These are phyloP conservation scores for Melieria picta DNA, from an alignment of 2,888 invertebrate genomes.

Conservation along the genomic window DNA sequence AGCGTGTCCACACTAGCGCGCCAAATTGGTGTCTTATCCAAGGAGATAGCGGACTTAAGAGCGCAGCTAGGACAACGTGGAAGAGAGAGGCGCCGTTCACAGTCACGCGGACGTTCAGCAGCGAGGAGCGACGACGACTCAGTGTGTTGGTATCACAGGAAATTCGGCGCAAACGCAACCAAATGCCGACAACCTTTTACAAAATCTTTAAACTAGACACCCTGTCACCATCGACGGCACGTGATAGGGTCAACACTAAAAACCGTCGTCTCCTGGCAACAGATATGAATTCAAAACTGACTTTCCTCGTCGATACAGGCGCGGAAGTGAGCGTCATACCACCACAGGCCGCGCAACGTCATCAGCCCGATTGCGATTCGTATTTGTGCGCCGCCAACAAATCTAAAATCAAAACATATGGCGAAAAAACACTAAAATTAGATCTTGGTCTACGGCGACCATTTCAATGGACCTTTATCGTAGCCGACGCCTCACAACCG, in stretches of 20 bases:
- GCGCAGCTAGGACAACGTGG: neutral
- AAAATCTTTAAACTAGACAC: constrained; percentile 5
- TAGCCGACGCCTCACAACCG: too few species aligned
- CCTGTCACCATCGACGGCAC: neutral
- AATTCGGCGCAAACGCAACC: constrained; percentile 3
- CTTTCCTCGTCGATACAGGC: constrained; percentile 6
- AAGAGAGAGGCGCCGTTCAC: neutral
- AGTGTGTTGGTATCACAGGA: constrained; percentile 6
- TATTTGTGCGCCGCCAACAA: constrained; percentile 6
- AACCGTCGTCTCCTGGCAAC: neutral
- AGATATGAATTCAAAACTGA: neutral
- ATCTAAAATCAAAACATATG: constrained; percentile 14
- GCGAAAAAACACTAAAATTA: constrained; percentile 7
- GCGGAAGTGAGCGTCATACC: constrained; percentile 10
- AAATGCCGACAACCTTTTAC: constrained; percentile 4
- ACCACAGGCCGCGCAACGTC: neutral
- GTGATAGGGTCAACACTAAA: neutral
- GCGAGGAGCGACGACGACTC: neutral
- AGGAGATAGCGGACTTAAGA: neutral
- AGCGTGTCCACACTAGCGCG: neutral
- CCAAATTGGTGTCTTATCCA: neutral
- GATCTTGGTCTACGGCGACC: too few species aligned
- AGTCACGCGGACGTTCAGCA: neutral
- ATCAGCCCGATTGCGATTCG: neutral
- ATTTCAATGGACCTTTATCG: too few species aligned